Evolutionary conservation across 2,888 invertebrate genomes (phyloP).

Genomic region (Drosophila ustulata): DNA sequence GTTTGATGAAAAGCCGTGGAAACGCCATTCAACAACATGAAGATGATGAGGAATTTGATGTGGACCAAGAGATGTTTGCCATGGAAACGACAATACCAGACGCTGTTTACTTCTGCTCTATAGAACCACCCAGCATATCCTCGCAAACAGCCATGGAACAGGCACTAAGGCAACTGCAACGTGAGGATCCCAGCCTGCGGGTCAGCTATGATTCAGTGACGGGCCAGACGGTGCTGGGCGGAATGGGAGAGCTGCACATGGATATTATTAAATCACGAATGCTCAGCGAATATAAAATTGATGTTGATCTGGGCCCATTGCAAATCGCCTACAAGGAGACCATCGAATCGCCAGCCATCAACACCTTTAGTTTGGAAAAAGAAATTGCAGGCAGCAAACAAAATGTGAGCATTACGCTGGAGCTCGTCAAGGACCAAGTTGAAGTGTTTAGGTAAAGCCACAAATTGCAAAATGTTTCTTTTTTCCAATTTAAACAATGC

Average conservation of each 20-base stretch:
- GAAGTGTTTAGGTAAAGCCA: slow-evolving; percentile 85
- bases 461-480: not conserved
- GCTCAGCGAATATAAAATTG: slow-evolving; percentile 94
- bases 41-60: slow-evolving; percentile 64
- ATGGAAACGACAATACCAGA: slow-evolving; percentile 91
- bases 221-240: slow-evolving; percentile 94
- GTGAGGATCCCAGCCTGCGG: slow-evolving; percentile 96
- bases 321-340: slow-evolving; percentile 97
- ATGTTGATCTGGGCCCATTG: slow-evolving; percentile 95
- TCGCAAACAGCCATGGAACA: slow-evolving; percentile 91
- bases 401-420: slow-evolving; percentile 81
- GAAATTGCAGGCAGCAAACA: slow-evolving; percentile 84
- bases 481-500: not conserved
- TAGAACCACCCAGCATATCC: slow-evolving; percentile 94
- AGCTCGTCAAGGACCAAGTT: slow-evolving; percentile 84
- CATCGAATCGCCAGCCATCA: slow-evolving; percentile 83
- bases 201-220: slow-evolving; percentile 91
- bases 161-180: slow-evolving; percentile 91
- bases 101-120: slow-evolving; percentile 98
- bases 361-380: slow-evolving; percentile 80
- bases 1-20: slow-evolving; percentile 63
- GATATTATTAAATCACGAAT: slow-evolving; percentile 97
- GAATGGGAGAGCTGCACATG: slow-evolving; percentile 99
- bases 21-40: slow-evolving; percentile 52
- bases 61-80: slow-evolving; percentile 76